Evolutionary conservation across 2,113 vertebrate genomes (phyloP), one percentile per base, ranked within the genome.

Genomic region (Myrmecophaga tridactyla): DNA sequence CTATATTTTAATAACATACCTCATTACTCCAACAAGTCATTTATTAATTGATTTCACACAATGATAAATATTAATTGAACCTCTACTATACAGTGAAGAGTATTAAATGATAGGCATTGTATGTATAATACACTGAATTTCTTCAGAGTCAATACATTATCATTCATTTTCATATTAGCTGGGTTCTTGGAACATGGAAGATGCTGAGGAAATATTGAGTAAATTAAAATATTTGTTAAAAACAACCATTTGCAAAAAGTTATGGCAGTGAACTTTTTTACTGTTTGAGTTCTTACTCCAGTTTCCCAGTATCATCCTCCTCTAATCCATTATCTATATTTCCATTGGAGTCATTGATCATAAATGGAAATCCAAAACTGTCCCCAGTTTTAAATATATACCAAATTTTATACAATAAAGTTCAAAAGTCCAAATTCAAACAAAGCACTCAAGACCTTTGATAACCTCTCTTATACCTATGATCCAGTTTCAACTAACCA

Each of bases 81-180:
- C 73, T 4, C 9, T 36, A 25, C 31, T 81, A 27, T 86, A 53
- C 20, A 76, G 4, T 39, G 56, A 29, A 41, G 20, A 53, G 13
- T 69, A 73, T 43, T 41, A 67, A 9, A 60, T 70, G n/a, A 56
- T 82, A 20, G 41, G 51, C 34, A 92, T 62, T 56, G 1, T 80
- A 75, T 58, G 14, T 46, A 62, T 48, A 67, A 69, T 43, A 95
- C 92, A 60, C 48, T 93, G 23, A 89, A 69, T 88, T 91, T 88
- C n/a, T 86, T 86, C 11, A 86, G 39, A 69, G 25, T 21, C 89
- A 41, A 27, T 0, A 39, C 4, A 23, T 29, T 89, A 1, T 41
- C 63, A 46, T 86, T 48, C 7, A 67, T 12, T 78, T 6, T 85
- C 10, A 21, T 90, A 62, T 36, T 89, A 63, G 8, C 3, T 20